Base-by-base conservation (phyloP, 2,888 invertebrate species). In the Adela reaumurella region DNA sequence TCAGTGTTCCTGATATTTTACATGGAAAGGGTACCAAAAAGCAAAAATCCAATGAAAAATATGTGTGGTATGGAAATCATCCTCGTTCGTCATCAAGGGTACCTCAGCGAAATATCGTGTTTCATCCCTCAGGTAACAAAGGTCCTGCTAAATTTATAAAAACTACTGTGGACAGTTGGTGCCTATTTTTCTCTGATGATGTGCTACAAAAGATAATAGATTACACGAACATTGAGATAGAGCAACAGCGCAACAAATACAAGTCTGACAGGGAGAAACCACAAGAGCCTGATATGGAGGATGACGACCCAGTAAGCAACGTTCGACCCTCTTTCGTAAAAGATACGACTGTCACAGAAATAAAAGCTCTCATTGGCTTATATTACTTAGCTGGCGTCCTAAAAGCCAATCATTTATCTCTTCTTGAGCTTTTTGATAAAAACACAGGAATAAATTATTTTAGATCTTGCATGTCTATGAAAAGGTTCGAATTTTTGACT, bases 401-500 rank as follows among this genome's bases (percentile, higher is more conserved):
- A 17, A 46, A 46, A 46, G 20, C 20, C 18, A 46, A 46, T 46
- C 46, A 46, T 46, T 20, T 46, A 17, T 19, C 46, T 46, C 19
- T 46, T 14, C 18, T 19, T 19, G 46, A 46, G 19, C 18, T 46
- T 10, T 46, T 46, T 46, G 28, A 46, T 28, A 46, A 46, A 45
- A 46, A 46, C 19, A 20, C 17, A 20, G 20, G 46, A 19, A 24
- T 46, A 3, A 46, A 20, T 17, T 46, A 46, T 46, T 46, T 46
- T 20, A 18, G 46, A 20, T 46, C 46, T n/a, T 19, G 19, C 28
- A 51, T 49, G 51, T 16, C 24, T 41, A 17, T 50, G 49, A 50
- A 52, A 43, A 48, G 46, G 43, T 52, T 52, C 42, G 41, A 49
- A 43, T 50, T 48, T 46, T 28, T 52, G 41, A 46, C 47, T 45